phyloP scores from a whole-genome alignment of 2,113 vertebrate species.

The Etheostoma cragini region DNA sequence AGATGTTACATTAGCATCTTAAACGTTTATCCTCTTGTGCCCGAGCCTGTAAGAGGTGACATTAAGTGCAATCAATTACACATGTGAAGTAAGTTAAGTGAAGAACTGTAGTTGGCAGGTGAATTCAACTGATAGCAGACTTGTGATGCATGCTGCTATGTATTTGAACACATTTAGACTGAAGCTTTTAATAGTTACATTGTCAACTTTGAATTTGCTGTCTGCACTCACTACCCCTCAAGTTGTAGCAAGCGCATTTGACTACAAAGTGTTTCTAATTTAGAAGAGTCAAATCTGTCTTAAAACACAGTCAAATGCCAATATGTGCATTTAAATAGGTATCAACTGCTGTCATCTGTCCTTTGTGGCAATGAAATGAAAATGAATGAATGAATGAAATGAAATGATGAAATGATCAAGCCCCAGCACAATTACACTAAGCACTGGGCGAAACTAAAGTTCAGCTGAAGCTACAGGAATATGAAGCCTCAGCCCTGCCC shows the following conservation, averaged over 20 bases:
- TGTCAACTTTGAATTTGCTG: not conserved
- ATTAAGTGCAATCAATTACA: conserved; percentile 13
- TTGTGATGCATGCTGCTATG: not conserved
- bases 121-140: not conserved
- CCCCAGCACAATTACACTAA: not conserved
- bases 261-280: not conserved
- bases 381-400: no score
- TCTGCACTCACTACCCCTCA: not conserved
- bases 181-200: not conserved
- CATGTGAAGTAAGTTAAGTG: conserved; percentile 4
- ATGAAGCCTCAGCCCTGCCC: not conserved
- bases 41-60: conserved; percentile 9
- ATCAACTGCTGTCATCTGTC: not conserved
- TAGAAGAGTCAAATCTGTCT: not conserved
- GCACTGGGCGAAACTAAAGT: not conserved
- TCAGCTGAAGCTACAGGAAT: not conserved
- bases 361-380: not conserved
- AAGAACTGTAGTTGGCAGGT: not conserved
- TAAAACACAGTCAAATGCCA: not conserved
- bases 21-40: conserved; percentile 16
- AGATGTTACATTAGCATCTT: conserved; percentile 25
- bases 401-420: no score
- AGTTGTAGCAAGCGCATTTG: not conserved
- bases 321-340: not conserved
- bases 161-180: not conserved